Evolutionary conservation across 1,140 invertebrate genomes (phyloP), one percentile per base, ranked within the genome.

Genomic region (Polyergus mexicanus): DNA sequence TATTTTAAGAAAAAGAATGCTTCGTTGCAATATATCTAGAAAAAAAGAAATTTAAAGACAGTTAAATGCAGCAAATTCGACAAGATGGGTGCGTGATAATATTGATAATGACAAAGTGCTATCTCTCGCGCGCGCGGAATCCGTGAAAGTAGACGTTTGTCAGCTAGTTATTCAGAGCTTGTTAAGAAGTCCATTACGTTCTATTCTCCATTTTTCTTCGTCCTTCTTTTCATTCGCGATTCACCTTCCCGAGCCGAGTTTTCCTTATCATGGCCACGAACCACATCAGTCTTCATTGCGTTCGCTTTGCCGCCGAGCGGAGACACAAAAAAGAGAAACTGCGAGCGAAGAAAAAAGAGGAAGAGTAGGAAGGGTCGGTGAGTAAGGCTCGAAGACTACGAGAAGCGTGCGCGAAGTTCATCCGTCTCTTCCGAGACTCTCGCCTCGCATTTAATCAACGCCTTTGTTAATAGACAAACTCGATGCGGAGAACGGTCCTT

Each of bases 401-500:
- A 72, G 69, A 54, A 84, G 69, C n/a, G 62, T 71, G 78, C 71
- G 88, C 90, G 89, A 90, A 87, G 85, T 74, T 88, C 89, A 93
- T 94, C 89, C 90, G 91, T 94, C 93, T 93, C 90, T 69, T 83
- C 38, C 65, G 78, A 44, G 84, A 89, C 84, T 88, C 90, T 90
- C 90, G 87, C 80, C 75, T 86, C 47, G 88, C 90, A 92, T 94
- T 94, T 94, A 94, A 93, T 94, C 93, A 94, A 93, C 93, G 93
- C 93, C 91, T 92, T 88, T 90, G 91, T 91, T 93, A 94, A 93
- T 94, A 94, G 93, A 94, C 93, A 93, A 94, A 93, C 93, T 93
- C 92, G 89, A 92, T 92, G 91, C 84, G 87, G 89, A 90, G 92
- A 91, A 92, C 90, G 92, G 87, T 88, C 88, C 92, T 93, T 91